phyloP scores from a whole-genome alignment of 1,140 invertebrate species.

The Papilio helenus region DNA sequence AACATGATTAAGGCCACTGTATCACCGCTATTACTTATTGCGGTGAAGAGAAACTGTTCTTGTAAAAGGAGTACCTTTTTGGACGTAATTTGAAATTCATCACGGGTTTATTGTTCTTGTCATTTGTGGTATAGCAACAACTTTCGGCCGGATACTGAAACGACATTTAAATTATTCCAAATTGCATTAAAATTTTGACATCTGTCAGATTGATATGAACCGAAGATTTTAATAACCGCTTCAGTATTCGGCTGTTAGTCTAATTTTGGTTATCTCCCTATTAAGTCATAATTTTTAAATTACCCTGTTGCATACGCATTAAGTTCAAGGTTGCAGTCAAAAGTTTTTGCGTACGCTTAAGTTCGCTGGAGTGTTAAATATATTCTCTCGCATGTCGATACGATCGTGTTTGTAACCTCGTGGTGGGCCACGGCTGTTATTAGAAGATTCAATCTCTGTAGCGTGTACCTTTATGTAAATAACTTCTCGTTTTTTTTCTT shows the following conservation, averaged over 20 bases:
- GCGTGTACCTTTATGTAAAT: constrained; percentile 71
- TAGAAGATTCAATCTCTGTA: constrained; percentile 61
- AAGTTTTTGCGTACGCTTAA: constrained; percentile 61
- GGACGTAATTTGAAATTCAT: constrained; percentile 5
- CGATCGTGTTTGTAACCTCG: constrained; percentile 61
- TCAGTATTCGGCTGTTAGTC: no score
- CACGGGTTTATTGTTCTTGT: constrained; percentile 21
- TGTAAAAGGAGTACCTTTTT: neutral
- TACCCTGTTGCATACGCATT: constrained; percentile 46
- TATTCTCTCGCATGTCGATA: constrained; percentile 66
- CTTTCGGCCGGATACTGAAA: no score
- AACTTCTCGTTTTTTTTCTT: constrained; percentile 58
- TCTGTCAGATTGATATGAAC: no score
- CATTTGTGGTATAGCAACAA: neutral
- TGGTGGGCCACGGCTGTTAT: constrained; percentile 48
- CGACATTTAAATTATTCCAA: no score
- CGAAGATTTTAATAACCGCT: no score
- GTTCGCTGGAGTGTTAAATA: constrained; percentile 58
- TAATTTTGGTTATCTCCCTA: no score
- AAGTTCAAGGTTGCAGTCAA: constrained; percentile 65
- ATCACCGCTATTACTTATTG: constrained; percentile 13
- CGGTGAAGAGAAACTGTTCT: constrained; percentile 1
- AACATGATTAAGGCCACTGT: constrained; percentile 29
- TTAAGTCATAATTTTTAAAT: no score
- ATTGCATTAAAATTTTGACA: no score